Evolutionary conservation across 2,888 invertebrate species (phyloP).

Genomic region (Athalia rosae): DNA sequence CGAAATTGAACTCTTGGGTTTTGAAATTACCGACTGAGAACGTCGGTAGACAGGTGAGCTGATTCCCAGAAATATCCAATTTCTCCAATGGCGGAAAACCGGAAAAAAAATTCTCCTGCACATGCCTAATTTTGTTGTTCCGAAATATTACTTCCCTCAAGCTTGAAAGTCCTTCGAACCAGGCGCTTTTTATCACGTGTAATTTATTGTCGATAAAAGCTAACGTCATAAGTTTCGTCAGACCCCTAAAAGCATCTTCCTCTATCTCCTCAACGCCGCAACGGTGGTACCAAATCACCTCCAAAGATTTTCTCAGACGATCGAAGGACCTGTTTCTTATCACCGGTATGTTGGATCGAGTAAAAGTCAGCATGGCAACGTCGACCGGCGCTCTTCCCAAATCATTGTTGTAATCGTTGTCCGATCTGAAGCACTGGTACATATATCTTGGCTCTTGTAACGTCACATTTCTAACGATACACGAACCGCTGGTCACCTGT

Average conservation of each 20-base stretch:
- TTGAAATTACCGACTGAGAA: conserved; percentile 46
- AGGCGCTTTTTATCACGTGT: conserved; percentile 47
- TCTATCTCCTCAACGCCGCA: conserved; percentile 34
- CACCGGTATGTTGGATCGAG: background rate
- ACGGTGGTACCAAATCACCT: background rate
- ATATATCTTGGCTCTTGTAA: background rate
- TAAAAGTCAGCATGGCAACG: conserved; percentile 3
- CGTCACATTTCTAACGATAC: conserved; percentile 14
- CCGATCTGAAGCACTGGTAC: conserved; percentile 32
- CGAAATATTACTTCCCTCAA: conserved; percentile 47
- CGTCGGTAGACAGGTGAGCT: conserved; percentile 45
- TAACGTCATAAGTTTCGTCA: conserved; percentile 48
- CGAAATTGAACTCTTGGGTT: conserved; percentile 41
- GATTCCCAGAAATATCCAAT: conserved; percentile 50
- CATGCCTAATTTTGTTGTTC: conserved; percentile 45
- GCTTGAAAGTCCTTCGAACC: conserved; percentile 51
- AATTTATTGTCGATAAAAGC: conserved; percentile 49
- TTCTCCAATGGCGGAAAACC: conserved; percentile 47
- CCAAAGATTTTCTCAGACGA: conserved; percentile 22
- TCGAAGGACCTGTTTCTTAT: conserved; percentile 6
- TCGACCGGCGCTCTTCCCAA: conserved; percentile 18
- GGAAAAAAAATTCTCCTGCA: conserved; percentile 49
- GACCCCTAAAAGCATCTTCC: conserved; percentile 47
- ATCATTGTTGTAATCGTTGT: conserved; percentile 6
- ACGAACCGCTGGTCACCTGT: conserved; percentile 4